Conservation (phyloP, 2,888 invertebrate genomes). For the Eremobia ochroleuca region DNA sequence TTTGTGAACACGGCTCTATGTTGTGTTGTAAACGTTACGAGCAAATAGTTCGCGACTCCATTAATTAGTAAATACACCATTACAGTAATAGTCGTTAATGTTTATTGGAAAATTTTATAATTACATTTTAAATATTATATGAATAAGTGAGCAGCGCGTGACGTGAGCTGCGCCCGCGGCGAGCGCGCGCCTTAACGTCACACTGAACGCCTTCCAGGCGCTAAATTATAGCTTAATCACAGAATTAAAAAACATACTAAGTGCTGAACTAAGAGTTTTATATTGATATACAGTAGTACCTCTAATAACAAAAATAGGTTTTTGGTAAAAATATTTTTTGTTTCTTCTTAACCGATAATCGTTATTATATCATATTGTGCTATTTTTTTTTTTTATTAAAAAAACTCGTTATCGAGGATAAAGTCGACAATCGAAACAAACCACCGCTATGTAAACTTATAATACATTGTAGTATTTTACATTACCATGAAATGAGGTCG, state of each 20-base stretch:
- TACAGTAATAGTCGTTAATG: conserved; percentile 79
- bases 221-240: conserved; percentile 84
- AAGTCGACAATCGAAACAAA: conserved; percentile 69
- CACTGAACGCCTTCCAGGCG: conserved; percentile 78
- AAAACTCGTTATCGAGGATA: conserved; percentile 64
- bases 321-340: conserved; percentile 86
- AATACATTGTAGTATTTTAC: conserved; percentile 73
- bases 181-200: conserved; percentile 9
- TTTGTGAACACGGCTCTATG: conserved; percentile 41
- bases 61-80: conserved; percentile 72
- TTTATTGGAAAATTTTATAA: conserved; percentile 70
- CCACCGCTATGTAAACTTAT: conserved; percentile 71
- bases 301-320: conserved; percentile 88
- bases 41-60: conserved; percentile 63
- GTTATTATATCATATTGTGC: conserved; percentile 79
- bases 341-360: conserved; percentile 81
- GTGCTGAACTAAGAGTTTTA: conserved; percentile 81
- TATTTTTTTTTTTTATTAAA: conserved; percentile 69
- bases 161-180: conserved; percentile 46
- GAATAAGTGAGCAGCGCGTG: conserved; percentile 63
- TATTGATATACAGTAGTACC: conserved; percentile 82
- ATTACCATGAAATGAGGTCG: conserved; percentile 76
- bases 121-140: conserved; percentile 68
- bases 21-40: conserved; percentile 22
- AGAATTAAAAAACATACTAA: conserved; percentile 84